phyloP scores from a whole-genome alignment of 2,888 invertebrate genomes.

The Acrocyrtus sp. region DNA sequence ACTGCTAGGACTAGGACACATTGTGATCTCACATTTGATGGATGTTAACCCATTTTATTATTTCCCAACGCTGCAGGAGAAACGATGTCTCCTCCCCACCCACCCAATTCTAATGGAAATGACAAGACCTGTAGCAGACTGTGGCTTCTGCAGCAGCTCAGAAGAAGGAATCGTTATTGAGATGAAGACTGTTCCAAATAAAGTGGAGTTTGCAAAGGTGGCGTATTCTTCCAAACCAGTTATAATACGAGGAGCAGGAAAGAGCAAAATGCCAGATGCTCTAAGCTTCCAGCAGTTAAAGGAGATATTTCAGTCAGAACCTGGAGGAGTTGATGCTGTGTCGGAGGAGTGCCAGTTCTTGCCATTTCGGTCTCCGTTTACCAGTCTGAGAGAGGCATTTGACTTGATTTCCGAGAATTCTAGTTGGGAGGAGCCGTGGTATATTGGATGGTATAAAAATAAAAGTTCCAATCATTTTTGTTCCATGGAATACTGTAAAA shows the following conservation, averaged over 20 bases:
- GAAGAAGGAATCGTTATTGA: slow-evolving; percentile 39
- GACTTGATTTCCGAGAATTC: slow-evolving; percentile 77
- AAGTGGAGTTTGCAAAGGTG: slow-evolving; percentile 76
- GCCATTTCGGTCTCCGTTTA: slow-evolving; percentile 85
- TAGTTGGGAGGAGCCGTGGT: slow-evolving; percentile 77
- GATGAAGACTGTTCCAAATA: slow-evolving; percentile 65
- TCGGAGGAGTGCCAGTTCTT: slow-evolving; percentile 88
- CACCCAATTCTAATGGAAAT: slow-evolving; percentile 90
- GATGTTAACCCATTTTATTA: slow-evolving; percentile 49
- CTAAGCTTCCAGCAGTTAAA: slow-evolving; percentile 57
- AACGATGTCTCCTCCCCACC: slow-evolving; percentile 80
- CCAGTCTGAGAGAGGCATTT: slow-evolving; percentile 80
- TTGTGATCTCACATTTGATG: slow-evolving; percentile 35
- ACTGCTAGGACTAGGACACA: slow-evolving; percentile 16
- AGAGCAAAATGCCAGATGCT: slow-evolving; percentile 39
- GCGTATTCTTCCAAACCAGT: slow-evolving; percentile 85
- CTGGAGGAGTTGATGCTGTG: slow-evolving; percentile 70
- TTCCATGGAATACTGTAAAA: too few species aligned
- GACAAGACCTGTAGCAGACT: slow-evolving; percentile 83
- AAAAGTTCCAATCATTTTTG: background rate
- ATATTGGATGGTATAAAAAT: slow-evolving; percentile 81
- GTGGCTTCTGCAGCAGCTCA: slow-evolving; percentile 75
- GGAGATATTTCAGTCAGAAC: slow-evolving; percentile 58
- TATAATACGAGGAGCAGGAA: slow-evolving; percentile 79
- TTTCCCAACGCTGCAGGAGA: slow-evolving; percentile 45